Percentiles rank a stretch among this genome's conserved stretches.
These are phyloP conservation scores for Nasonovia ribisnigri DNA, from an alignment of 2,888 invertebrate species.

Conservation along the genomic window DNA sequence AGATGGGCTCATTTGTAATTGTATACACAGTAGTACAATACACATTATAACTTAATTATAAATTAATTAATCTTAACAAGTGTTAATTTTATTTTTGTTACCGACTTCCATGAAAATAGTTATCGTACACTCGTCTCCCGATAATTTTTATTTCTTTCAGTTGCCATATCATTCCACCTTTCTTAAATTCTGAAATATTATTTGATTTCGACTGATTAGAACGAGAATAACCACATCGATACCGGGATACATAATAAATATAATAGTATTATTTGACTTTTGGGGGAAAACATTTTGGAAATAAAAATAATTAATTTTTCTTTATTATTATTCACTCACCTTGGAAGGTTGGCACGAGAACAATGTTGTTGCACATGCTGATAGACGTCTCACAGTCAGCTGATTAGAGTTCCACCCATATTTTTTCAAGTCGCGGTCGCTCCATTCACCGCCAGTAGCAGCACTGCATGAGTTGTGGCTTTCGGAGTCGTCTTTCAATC, in stretches of 20 bases:
- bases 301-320: not conserved
- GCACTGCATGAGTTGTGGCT: constrained; percentile 61
- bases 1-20: not conserved
- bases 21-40: not conserved
- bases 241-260: not conserved
- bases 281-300: not conserved
- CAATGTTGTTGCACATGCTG: constrained; percentile 56
- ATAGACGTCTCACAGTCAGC: constrained; percentile 55
- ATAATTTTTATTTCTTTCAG: not conserved
- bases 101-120: not conserved
- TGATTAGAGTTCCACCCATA: constrained; percentile 61
- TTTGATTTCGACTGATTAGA: not conserved
- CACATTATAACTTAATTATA: not conserved
- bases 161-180: not conserved
- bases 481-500: constrained; percentile 41
- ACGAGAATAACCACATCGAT: not conserved
- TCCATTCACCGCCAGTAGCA: constrained; percentile 63
- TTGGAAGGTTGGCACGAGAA: constrained; percentile 8
- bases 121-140: not conserved
- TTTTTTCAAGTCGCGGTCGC: constrained; percentile 25
- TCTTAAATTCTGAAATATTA: not conserved
- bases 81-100: not conserved
- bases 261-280: not conserved
- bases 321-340: not conserved
- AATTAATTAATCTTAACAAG: not conserved